Base-by-base conservation (phyloP, 2,797 vertebrate genomes). In the Gallinago nigripennis region DNA sequence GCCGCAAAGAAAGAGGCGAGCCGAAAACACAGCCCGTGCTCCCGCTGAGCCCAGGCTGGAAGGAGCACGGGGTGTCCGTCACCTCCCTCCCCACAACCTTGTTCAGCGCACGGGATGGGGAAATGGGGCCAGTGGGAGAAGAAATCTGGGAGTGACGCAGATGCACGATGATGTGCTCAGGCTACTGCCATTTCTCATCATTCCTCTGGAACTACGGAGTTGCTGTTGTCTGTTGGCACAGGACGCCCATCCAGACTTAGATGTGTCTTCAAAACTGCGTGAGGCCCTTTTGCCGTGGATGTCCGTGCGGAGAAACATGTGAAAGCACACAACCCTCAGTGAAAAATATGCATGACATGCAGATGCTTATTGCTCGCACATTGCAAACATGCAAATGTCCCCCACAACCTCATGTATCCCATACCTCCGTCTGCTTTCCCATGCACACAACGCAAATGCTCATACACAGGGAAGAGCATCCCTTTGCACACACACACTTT, bases 161-260 rank as follows among this genome's bases (percentile, higher is more conserved):
- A 25, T 5, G 31, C 2, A 10, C 0, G 13, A 8, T 24, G 56
- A 9, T 30, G 64, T 33, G 71, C 16, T 76, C 45, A 4, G 2
- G 16, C 37, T 13, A 31, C 53, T 57, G 25, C 8, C 0, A 0
- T 6, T 83, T 41, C 17, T n/a, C 75, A 14, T 28, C 50, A 0
- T 16, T 25, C 37, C 50, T 76, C 82, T 70, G 54, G 10, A 77
- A 56, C 1, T 43, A 39, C 1, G 23, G 50, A 31, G 33, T 30
- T 14, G 3, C 54, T 19, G 28, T 27, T 30, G 33, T 14, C 51
- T 46, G 8, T n/a, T 13, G 4, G 37, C 71, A 20, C 8, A 39
- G 43, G n/a, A 14, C 2, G 1, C 16, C 43, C 18, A 1, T 23
- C 28, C 41, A 37, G 51, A 35, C 3, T 3, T 0, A 18, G 7